Percentiles rank a stretch among this genome's conserved stretches.
These are phyloP conservation scores for Centruroides sculpturatus DNA, from an alignment of 1,140 invertebrate species.

Conservation along the genomic window DNA sequence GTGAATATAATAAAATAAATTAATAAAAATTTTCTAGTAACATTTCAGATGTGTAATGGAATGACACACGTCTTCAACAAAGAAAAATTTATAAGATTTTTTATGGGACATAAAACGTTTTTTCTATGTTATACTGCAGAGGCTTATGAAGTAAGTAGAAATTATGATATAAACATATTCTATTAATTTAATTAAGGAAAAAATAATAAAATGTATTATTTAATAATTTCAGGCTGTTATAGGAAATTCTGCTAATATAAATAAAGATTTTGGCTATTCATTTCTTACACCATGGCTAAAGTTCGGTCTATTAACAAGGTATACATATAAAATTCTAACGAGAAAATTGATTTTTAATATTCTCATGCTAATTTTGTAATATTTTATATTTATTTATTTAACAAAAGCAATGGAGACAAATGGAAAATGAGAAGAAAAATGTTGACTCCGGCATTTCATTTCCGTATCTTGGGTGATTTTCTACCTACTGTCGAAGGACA, in stretches of 20 bases:
- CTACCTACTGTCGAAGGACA: conserved; percentile 38
- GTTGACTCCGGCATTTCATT: conserved; percentile 39
- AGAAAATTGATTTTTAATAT: too few relatives aligned
- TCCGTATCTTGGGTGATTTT: conserved; percentile 37
- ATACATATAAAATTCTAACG: too few relatives aligned
- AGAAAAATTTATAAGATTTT: conserved; percentile 9
- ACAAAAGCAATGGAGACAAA: conserved; percentile 38
- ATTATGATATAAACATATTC: background rate
- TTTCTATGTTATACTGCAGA: conserved; percentile 19
- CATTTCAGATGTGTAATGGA: conserved; percentile 1
- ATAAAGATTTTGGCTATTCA: conserved; percentile 59
- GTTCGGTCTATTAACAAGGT: conserved; percentile 64
- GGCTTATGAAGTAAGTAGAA: conserved; percentile 17
- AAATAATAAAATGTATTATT: conserved; percentile 22
- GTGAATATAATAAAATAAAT: too few relatives aligned
- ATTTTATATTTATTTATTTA: too few relatives aligned
- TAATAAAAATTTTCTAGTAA: background rate
- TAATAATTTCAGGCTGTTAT: conserved; percentile 28
- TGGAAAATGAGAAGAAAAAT: conserved; percentile 32
- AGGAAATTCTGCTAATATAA: conserved; percentile 54
- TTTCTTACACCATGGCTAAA: conserved; percentile 66
- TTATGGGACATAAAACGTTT: conserved; percentile 17
- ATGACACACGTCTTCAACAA: conserved; percentile 8
- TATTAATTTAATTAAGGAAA: too few relatives aligned
- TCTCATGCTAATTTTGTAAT: too few relatives aligned